phyloP scores from a whole-genome alignment of 2,797 vertebrate genomes.

The Periophthalmus magnuspinnatus region DNA sequence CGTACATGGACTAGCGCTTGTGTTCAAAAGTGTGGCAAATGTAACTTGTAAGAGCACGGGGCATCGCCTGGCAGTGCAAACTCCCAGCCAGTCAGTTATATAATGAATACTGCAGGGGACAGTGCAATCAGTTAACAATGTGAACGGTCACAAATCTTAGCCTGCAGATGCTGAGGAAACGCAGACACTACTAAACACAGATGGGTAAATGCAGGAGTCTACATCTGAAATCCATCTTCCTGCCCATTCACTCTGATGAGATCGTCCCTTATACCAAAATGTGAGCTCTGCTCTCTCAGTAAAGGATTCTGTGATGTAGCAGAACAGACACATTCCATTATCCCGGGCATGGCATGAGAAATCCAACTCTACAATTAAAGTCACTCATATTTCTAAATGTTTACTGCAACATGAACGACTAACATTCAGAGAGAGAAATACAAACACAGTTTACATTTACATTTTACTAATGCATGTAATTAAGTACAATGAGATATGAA shows the following conservation, averaged over 20 bases:
- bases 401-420: conserved; percentile 25
- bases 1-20: background rate
- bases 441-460: too few species aligned
- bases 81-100: background rate
- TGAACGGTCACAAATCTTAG: conserved; percentile 3
- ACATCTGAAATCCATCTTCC: background rate
- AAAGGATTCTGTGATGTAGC: conserved; percentile 39
- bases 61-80: background rate
- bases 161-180: background rate
- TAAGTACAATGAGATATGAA: background rate
- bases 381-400: conserved; percentile 9
- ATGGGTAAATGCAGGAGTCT: background rate
- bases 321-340: conserved; percentile 33
- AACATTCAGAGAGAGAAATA: conserved; percentile 29
- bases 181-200: background rate
- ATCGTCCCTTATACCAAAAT: conserved; percentile 30
- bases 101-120: background rate
- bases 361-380: conserved; percentile 42
- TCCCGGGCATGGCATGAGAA: conserved; percentile 27
- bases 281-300: conserved; percentile 31
- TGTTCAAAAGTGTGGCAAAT: background rate
- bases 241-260: conserved; percentile 7
- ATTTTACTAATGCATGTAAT: too few species aligned
- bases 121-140: conserved; percentile 3
- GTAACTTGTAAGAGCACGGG: background rate